phyloP scores from a whole-genome alignment of 2,888 invertebrate genomes.

The Tenthredo notha region DNA sequence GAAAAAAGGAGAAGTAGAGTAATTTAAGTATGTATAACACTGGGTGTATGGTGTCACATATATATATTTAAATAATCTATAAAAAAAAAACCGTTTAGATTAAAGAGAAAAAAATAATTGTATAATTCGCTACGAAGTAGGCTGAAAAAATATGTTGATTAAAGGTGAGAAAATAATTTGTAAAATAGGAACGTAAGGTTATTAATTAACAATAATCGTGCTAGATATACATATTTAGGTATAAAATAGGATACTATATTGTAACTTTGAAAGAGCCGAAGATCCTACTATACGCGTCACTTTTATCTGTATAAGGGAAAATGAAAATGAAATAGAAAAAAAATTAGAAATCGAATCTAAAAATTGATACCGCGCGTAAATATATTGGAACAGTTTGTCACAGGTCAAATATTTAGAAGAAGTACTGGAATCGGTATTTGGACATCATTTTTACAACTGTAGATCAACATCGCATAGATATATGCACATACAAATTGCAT shows the following conservation, averaged over 20 bases:
- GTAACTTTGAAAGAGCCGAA: constrained; percentile 35
- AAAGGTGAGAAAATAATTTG: neutral
- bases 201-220: neutral
- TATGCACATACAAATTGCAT: constrained; percentile 1
- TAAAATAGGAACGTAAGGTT: neutral
- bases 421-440: neutral
- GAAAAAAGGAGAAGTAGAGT: neutral
- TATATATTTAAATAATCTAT: neutral
- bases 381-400: neutral
- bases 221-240: neutral
- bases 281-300: constrained; percentile 55
- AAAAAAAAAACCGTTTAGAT: neutral
- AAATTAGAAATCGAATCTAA: neutral
- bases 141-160: neutral
- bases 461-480: neutral
- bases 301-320: no score
- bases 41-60: constrained; percentile 25
- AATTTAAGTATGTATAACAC: neutral
- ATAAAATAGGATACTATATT: neutral
- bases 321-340: no score
- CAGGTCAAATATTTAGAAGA: neutral
- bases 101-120: neutral
- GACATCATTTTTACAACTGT: neutral
- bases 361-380: neutral
- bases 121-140: constrained; percentile 10